Base-by-base conservation (phyloP, 2,113 vertebrate species). In the Paralichthys olivaceus region DNA sequence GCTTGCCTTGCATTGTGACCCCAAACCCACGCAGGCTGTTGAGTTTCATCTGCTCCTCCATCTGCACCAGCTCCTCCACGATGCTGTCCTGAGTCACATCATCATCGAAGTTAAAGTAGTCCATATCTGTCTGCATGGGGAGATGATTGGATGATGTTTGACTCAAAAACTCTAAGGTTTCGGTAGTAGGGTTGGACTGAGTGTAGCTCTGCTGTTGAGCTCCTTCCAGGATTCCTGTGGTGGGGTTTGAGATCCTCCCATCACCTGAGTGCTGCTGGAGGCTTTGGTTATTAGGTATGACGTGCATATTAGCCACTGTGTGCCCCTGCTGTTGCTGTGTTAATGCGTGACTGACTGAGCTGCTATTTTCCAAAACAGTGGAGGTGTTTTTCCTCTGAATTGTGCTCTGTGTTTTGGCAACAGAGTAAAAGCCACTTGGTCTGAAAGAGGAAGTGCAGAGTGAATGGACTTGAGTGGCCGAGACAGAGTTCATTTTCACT, bases 1-100 rank as follows among this genome's bases (percentile, higher is more conserved):
- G 90, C 64, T 96, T 96, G 77, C 83, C 92, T 81, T 95, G 96
- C 47, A 96, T 85, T 0, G 94, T 29, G 84, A 94, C 83, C 22
- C 95, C 69, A 0, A 96, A 96, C 64, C 93, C 80, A 87, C 97
- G 96, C 60, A 96, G 92, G 62, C 85, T 95, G 78, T 91, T 96
- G 80, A 98, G 93, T 22, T 97, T 96, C 96, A 99, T 99, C 75
- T 99, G 98, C 92, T 99, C 97, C 80, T 99, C 98, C 98, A 99
- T 99, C 84, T 98, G 96, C 81, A 99, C 98, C 84, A 99, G 92
- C 87, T 99, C 98, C 90, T 99, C 98, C 79, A 99, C 98, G 56
- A 99, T 99, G 92, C 98, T 99, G 84, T 99, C 98, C 85, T 99
- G 98, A 43, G 98, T 99, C 62, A 99, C 96, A 59, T 99, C 98